Conservation (phyloP, 2,888 invertebrate genomes). For the Apodemia hepburni region DNA sequence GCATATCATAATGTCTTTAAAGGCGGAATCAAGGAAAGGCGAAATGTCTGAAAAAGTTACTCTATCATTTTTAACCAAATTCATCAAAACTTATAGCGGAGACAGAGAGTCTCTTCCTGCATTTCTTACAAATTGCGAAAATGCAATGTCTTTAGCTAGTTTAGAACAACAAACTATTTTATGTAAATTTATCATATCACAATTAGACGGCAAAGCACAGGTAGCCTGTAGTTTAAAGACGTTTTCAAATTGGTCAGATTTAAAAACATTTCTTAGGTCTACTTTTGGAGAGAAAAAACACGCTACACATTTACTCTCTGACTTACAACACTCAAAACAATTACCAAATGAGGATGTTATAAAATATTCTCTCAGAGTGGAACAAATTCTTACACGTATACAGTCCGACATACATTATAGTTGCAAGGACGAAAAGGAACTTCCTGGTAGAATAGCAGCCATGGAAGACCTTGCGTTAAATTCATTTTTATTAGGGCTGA, state of each 20-base stretch:
- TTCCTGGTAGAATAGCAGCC: conserved; percentile 13
- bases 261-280: neutral
- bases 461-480: conserved; percentile 25
- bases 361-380: neutral
- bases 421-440: neutral
- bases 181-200: too few relatives aligned
- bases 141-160: too few relatives aligned
- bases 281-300: neutral
- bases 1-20: conserved; percentile 3
- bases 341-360: neutral
- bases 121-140: too few relatives aligned
- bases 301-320: neutral
- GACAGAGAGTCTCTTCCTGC: too few relatives aligned
- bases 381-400: neutral
- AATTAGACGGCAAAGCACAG: neutral
- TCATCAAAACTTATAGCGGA: too few relatives aligned
- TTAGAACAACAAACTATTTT: too few relatives aligned
- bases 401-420: neutral
- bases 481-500: conserved; percentile 25
- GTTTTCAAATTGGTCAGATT: neutral
- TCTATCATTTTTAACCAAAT: too few relatives aligned
- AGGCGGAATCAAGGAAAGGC: neutral
- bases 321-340: neutral
- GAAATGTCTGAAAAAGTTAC: too few relatives aligned
- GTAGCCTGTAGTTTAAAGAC: neutral